A percentile compares a stretch with the other conserved stretches of the same genome.
phyloP scores from a whole-genome alignment of 2,113 vertebrate species.

The Psilopogon haemacephalus region DNA sequence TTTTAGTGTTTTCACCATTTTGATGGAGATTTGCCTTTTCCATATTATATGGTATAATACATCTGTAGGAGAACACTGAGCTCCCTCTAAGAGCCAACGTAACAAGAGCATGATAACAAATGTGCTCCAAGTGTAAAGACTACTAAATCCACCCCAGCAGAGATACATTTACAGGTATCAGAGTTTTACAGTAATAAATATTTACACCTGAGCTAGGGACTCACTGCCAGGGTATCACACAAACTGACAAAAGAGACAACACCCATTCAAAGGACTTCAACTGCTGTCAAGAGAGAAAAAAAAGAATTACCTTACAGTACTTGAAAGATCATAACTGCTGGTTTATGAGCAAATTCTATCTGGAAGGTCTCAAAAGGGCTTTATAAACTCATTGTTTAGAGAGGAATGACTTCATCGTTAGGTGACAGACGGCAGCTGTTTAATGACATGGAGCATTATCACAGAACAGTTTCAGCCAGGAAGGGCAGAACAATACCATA shows the following conservation, averaged over 20 bases:
- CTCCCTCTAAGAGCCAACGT: not conserved
- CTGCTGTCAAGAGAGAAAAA: slow-evolving; percentile 10
- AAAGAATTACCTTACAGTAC: slow-evolving; percentile 1
- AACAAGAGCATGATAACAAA: not conserved
- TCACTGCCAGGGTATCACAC: not conserved
- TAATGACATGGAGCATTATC: slow-evolving; percentile 66
- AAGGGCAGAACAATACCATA: slow-evolving; percentile 44
- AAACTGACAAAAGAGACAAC: not conserved
- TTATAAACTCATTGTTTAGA: slow-evolving; percentile 42
- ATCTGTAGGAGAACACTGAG: not conserved
- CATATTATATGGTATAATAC: fast-evolving
- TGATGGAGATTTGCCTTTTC: not conserved
- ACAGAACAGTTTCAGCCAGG: slow-evolving; percentile 33
- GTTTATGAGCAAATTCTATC: slow-evolving; percentile 49
- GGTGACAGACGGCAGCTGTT: slow-evolving; percentile 64
- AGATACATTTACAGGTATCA: not conserved
- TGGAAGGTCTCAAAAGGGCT: slow-evolving; percentile 43
- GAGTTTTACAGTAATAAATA: not conserved
- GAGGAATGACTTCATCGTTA: slow-evolving; percentile 53
- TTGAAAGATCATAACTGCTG: slow-evolving; percentile 12
- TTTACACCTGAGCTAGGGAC: not conserved
- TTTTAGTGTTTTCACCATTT: not conserved
- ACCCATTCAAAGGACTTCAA: not conserved
- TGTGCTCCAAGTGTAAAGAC: not conserved
- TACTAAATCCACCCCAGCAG: not conserved